Evolutionary conservation across 2,888 invertebrate species (phyloP).

Genomic region (Trissolcus brochymenae): DNA sequence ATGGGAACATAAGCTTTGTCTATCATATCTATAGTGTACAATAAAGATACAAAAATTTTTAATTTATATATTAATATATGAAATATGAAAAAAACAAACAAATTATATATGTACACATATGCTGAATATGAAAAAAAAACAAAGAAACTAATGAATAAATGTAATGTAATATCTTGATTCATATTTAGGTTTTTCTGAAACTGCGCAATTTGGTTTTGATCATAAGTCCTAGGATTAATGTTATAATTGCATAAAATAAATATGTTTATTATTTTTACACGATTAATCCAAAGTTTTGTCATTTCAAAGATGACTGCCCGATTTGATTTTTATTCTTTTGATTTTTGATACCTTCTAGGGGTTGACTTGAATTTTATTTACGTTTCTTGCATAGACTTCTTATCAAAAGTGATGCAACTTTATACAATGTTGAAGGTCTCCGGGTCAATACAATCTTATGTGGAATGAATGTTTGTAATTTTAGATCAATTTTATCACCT

Average conservation of each 20-base stretch:
- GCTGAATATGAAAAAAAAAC: not conserved
- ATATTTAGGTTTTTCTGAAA: conserved; percentile 34
- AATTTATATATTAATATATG: conserved; percentile 20
- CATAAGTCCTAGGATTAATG: conserved; percentile 33
- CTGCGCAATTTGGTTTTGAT: conserved; percentile 38
- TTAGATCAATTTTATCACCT: too few relatives aligned
- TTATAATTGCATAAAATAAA: conserved; percentile 48
- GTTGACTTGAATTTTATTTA: not conserved
- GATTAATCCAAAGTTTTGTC: conserved; percentile 19
- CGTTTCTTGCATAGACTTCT: not conserved
- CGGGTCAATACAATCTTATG: conserved; percentile 27
- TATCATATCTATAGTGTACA: conserved; percentile 49
- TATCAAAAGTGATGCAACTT: conserved; percentile 23
- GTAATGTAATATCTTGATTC: conserved; percentile 34
- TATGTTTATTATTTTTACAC: conserved; percentile 52
- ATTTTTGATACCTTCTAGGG: not conserved
- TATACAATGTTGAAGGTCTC: conserved; percentile 13
- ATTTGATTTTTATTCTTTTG: not conserved
- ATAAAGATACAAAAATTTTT: conserved; percentile 16
- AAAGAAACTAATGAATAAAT: conserved; percentile 21
- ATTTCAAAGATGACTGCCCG: not conserved
- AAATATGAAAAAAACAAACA: conserved; percentile 15
- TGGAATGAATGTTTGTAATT: conserved; percentile 11
- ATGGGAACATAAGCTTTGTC: conserved; percentile 40
- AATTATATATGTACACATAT: conserved; percentile 1